These are phyloP conservation scores for Colaptes auratus DNA, from an alignment of 2,113 vertebrate genomes.

Conservation along the genomic window DNA sequence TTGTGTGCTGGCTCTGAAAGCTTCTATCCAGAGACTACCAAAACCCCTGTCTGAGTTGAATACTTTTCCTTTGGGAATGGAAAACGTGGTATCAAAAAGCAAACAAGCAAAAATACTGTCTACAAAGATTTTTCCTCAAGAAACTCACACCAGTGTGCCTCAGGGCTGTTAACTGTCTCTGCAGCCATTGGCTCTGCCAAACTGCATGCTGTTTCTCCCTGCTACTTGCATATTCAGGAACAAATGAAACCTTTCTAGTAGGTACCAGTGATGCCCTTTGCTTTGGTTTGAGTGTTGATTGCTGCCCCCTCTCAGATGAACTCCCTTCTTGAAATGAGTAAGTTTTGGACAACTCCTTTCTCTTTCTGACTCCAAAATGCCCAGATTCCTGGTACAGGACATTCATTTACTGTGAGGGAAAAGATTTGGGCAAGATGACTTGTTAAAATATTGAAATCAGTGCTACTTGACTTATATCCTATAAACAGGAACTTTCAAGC, in stretches of 20 bases:
- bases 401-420: background rate
- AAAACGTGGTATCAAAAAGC: background rate
- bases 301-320: background rate
- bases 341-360: background rate
- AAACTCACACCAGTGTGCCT: background rate
- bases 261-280: background rate
- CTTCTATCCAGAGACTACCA: background rate
- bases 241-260: background rate
- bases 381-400: background rate
- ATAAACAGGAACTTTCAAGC: background rate
- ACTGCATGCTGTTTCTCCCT: background rate
- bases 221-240: background rate
- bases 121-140: background rate
- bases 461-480: background rate
- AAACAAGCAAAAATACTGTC: background rate
- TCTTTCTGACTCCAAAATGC: background rate
- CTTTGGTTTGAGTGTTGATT: background rate
- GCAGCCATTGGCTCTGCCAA: background rate
- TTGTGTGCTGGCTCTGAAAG: background rate
- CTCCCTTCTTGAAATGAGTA: background rate
- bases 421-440: background rate
- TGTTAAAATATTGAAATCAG: background rate
- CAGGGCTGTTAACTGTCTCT: background rate
- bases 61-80: background rate
- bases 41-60: background rate